Evolutionary conservation across 2,888 invertebrate species (phyloP), one percentile per base, ranked within the genome.

Genomic region (Parthenolecanium corni): DNA sequence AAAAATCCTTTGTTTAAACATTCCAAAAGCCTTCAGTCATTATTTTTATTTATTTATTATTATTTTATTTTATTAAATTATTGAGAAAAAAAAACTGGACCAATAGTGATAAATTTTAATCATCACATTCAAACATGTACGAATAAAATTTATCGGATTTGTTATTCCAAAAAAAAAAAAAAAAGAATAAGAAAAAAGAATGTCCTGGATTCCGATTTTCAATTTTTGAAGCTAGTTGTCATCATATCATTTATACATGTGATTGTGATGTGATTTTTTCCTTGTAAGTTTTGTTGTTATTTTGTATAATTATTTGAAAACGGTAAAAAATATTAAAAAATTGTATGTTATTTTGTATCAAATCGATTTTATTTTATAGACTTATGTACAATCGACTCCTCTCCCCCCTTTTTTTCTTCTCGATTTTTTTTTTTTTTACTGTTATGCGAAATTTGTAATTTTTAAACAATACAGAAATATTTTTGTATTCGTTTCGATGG

Each of bases 211-310:
- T 54, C 54, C 54, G 54, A 54, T 54, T 54, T 54, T n/a, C n/a
- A n/a, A n/a, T n/a, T n/a, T 31, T 54, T 54, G 54, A 54, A 51
- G 36, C 61, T 49, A 38, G 49, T 49, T 51, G 61, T 61, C 61
- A 51, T 61, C 61, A 61, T 61, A 61, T 61, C 61, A 61, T 49
- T 49, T 49, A 61, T 61, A 61, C 61, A 51, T 61, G 61, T 61
- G 61, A 61, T 61, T 61, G 61, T 61, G 61, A 61, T 61, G 61
- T 61, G 61, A 61, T 61, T 61, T 58, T 31, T 61, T 61, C 61
- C 61, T 61, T 61, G 51, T 61, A 61, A 61, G 61, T 61, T 61
- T 61, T 61, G 61, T 61, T 61, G 61, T 61, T 61, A 61, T 61
- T 61, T 61, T 61, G 31, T 61, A 51, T 51, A 61, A 61, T 49